Base-by-base conservation (phyloP, 2,888 invertebrate species). In the Camponotus fellah region DNA sequence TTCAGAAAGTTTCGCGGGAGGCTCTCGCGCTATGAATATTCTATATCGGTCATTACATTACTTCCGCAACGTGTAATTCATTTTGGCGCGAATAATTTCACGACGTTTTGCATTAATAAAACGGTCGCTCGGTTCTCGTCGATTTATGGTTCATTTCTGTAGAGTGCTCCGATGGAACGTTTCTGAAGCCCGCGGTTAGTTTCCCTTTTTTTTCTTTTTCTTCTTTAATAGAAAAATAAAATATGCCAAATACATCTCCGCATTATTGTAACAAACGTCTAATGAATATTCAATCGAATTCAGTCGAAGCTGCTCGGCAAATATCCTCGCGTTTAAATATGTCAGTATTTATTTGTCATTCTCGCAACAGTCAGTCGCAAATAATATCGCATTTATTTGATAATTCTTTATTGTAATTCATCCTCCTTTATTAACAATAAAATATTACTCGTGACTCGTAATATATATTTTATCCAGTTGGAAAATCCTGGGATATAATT, bases 21-120 rank as follows among this genome's bases (percentile, higher is more conserved):
- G 10, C 77, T 60, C 60, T 34, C 60, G 46, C 60, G 34, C 76
- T 60, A 64, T 79, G 81, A 74, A 60, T 86, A 82, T 86, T 86
- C 77, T 84, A 75, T 77, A 82, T 76, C 43, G 74, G 62, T 74
- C 66, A 83, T 72, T 72, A 71, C 71, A 62, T 65, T 72, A 75
- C 58, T 74, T 49, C 40, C 80, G 82, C 53, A 68, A 56, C 80
- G 82, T 69, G 82, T 87, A 89, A 88, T 86, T 87, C 74, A 83
- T 87, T 89, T 89, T 79, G 80, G 76, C 75, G 40, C 71, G 85
- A 84, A 85, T 85, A 85, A 84, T 85, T 85, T 71, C 79, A 79
- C 74, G 62, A 85, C 77, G 79, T 85, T 85, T 79, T 83, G 74
- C 85, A 87, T 87, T 89, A 87, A 87, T 82, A 85, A 86, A 89